phyloP scores from a whole-genome alignment of 2,113 vertebrate species.

The Rhinopomastus cyanomelas region DNA sequence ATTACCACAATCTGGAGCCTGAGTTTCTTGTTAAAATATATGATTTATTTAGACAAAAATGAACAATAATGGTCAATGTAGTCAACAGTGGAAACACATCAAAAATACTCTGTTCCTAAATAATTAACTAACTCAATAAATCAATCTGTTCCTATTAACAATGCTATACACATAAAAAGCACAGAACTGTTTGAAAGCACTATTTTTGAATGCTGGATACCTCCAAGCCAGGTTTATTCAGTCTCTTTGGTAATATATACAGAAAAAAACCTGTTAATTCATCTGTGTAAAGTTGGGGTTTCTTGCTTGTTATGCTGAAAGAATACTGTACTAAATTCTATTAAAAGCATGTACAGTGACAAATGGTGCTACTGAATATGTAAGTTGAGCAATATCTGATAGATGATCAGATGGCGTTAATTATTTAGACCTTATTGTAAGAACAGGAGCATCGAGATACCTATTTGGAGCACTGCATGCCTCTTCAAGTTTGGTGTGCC shows the following conservation, averaged over 20 bases:
- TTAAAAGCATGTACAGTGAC: neutral
- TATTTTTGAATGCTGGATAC: neutral
- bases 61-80: neutral
- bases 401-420: neutral
- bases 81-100: neutral
- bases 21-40: neutral
- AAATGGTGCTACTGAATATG: neutral
- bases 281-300: neutral
- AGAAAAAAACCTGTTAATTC: neutral
- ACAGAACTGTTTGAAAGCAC: neutral
- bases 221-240: neutral
- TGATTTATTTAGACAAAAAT: constrained; percentile 33
- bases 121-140: neutral
- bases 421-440: neutral
- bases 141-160: neutral
- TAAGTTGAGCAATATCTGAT: neutral
- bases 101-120: neutral
- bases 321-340: neutral
- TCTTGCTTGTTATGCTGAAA: neutral
- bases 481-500: neutral
- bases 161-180: neutral
- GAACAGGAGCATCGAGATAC: neutral
- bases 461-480: neutral
- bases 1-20: constrained; percentile 4
- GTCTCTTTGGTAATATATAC: neutral